Evolutionary conservation across 2,888 invertebrate genomes (phyloP), one percentile per base, ranked within the genome.

Genomic region (Ptilodon capucinus): DNA sequence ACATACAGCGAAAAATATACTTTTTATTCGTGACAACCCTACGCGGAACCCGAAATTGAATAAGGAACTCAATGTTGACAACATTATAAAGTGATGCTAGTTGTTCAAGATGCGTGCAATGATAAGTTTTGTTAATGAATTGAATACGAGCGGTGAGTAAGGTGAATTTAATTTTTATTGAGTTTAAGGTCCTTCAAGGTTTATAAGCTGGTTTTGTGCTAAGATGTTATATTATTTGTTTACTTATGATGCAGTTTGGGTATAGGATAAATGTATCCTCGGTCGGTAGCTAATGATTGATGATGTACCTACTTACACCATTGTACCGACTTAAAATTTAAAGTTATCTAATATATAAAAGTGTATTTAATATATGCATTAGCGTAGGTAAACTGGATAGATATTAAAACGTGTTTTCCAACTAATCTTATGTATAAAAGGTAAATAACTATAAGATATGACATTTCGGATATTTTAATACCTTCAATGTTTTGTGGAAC

Each of bases 1-100:
- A 86, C 87, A 78, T 76, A 69, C 68, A 58, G 54, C 64, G 57
- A 55, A 49, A 54, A 44, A 47, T 42, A 64, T 48, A 56, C 16
- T 25, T 25, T n/a, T 23, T 16, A 14, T 39, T 59, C 65, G 64
- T 65, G 64, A 60, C 71, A 71, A 70, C 70, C 72, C 71, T 70
- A 59, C 57, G 48, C 58, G 30, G 46, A 47, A 44, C 47, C 60
- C 54, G 45, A 52, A 54, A 57, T 44, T 60, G 55, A 42, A 42
- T 42, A 48, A 39, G 14, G 19, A 25, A 34, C 16, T 57, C 60
- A 47, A 66, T 63, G 66, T 66, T 66, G 64, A 66, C 56, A 63
- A 58, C 56, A 35, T 60, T 46, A 44, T 53, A 11, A 34, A 18
- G 66, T 61, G 57, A 54, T 64, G 51, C 40, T 57, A 55, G 49